These are phyloP conservation scores for Urosaurus nigricauda DNA, from an alignment of 2,797 vertebrate species.

Conservation along the genomic window DNA sequence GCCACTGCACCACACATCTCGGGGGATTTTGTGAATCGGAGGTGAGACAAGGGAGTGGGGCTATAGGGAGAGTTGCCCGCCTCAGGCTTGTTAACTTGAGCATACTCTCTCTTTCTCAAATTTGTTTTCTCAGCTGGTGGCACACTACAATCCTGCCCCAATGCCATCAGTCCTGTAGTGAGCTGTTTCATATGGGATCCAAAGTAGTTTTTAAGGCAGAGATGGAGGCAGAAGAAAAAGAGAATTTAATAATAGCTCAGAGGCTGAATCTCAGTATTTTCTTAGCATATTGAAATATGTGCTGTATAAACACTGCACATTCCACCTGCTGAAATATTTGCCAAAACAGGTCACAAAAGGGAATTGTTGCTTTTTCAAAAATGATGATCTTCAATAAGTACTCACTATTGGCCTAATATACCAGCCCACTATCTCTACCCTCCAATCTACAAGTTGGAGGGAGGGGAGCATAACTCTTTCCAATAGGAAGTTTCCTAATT, in stretches of 20 bases:
- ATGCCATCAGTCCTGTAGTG: slow-evolving; percentile 67
- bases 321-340: slow-evolving; percentile 73
- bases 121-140: slow-evolving; percentile 86
- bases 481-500: neutral
- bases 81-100: slow-evolving; percentile 75
- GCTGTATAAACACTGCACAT: slow-evolving; percentile 75
- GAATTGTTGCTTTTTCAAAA: slow-evolving; percentile 53
- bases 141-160: slow-evolving; percentile 65
- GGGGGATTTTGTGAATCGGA: slow-evolving; percentile 60
- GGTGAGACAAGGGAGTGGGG: slow-evolving; percentile 58
- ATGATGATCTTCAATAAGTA: slow-evolving; percentile 33
- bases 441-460: neutral
- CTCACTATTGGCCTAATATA: neutral
- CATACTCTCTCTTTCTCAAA: slow-evolving; percentile 74
- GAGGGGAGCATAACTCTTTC: neutral
- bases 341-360: slow-evolving; percentile 62
- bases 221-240: slow-evolving; percentile 61
- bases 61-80: slow-evolving; percentile 45
- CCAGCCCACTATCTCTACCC: slow-evolving; percentile 26
- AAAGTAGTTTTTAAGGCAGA: slow-evolving; percentile 74
- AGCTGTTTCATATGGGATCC: slow-evolving; percentile 72
- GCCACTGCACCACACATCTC: slow-evolving; percentile 45
- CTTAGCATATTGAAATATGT: slow-evolving; percentile 75
- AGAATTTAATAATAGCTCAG: slow-evolving; percentile 69
- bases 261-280: slow-evolving; percentile 70